Percentiles rank a stretch among this genome's conserved stretches.
phyloP scores from a whole-genome alignment of 2,888 invertebrate genomes.

The Lasioglossum zephyrum region DNA sequence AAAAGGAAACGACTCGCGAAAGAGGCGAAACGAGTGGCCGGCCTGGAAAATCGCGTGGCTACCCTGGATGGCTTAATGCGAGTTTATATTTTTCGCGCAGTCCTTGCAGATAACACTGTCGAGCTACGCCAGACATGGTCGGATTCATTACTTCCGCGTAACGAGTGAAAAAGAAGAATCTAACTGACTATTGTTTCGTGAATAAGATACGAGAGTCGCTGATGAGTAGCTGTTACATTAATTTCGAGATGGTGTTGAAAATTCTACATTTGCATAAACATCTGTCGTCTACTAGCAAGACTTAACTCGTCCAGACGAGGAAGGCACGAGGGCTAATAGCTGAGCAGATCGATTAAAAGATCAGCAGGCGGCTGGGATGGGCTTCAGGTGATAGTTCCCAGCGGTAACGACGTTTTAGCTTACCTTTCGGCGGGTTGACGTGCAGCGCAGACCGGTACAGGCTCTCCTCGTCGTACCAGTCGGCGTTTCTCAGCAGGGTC shows the following conservation, averaged over 20 bases:
- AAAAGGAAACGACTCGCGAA: background rate
- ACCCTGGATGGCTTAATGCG: background rate
- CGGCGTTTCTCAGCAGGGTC: conserved; percentile 93
- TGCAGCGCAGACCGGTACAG: conserved; percentile 95
- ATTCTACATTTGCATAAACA: too few species aligned
- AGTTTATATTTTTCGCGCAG: background rate
- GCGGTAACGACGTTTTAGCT: conserved; percentile 70
- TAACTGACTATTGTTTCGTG: background rate
- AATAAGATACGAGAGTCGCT: background rate
- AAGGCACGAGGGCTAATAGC: background rate
- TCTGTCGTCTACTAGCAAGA: too few species aligned
- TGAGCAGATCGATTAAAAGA: background rate
- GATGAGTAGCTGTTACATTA: too few species aligned
- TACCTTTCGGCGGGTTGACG: conserved; percentile 99
- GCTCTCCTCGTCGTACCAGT: conserved; percentile 97
- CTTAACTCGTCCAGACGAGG: background rate
- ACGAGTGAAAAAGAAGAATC: background rate
- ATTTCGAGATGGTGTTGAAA: too few species aligned
- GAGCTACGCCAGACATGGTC: background rate
- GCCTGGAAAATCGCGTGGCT: background rate
- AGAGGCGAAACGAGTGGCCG: background rate
- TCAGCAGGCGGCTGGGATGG: background rate
- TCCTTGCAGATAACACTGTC: background rate
- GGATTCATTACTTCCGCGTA: background rate
- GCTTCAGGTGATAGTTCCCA: background rate